Evolutionary conservation across 1,140 invertebrate species (phyloP).

Genomic region (Cydia splendana): DNA sequence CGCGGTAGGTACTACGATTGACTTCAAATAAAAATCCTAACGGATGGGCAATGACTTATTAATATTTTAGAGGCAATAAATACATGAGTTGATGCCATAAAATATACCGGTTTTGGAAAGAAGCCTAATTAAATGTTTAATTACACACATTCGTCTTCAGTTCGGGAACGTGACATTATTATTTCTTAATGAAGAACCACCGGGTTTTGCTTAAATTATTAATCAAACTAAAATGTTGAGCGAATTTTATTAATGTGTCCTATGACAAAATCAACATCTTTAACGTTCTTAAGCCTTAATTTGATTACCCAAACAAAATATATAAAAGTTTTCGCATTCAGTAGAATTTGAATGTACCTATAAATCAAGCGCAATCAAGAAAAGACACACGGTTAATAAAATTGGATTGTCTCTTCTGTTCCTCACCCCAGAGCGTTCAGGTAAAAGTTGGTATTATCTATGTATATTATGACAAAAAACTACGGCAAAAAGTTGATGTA

Average conservation of each 20-base stretch:
- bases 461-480: too few species aligned
- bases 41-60: constrained; percentile 25
- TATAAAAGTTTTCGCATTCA: too few species aligned
- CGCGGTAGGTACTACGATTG: background rate
- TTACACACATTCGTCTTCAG: constrained; percentile 22
- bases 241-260: background rate
- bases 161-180: constrained; percentile 18
- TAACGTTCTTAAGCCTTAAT: too few species aligned
- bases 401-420: too few species aligned
- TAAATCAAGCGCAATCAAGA: too few species aligned
- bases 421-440: too few species aligned
- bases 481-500: background rate
- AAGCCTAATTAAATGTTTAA: constrained; percentile 20
- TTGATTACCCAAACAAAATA: too few species aligned
- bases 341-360: too few species aligned
- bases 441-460: too few species aligned
- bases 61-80: constrained; percentile 24
- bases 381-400: too few species aligned
- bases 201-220: constrained; percentile 1
- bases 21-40: constrained; percentile 17
- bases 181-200: constrained; percentile 25
- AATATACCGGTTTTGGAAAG: constrained; percentile 24
- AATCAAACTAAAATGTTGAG: background rate
- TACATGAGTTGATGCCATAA: constrained; percentile 20
- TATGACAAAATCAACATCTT: background rate